Percentiles rank a stretch among this genome's conserved stretches.
Conservation (phyloP, 2,113 vertebrate genomes). For the Epinephelus moara region DNA sequence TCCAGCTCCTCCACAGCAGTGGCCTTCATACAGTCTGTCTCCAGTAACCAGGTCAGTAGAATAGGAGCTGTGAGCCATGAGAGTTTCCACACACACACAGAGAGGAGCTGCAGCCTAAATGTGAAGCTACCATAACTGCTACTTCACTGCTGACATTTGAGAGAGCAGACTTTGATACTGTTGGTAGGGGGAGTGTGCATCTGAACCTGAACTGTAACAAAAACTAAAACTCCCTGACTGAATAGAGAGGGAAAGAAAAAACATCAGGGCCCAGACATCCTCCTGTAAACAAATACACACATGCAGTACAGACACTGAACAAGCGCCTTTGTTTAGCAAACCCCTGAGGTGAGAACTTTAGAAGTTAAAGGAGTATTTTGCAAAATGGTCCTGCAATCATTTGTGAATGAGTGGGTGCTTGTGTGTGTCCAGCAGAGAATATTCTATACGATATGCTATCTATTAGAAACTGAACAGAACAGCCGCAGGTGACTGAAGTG, state of each 20-base stretch:
- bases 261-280: too few species aligned
- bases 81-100: slow-evolving; percentile 27
- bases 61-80: slow-evolving; percentile 13
- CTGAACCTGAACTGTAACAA: neutral
- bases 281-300: slow-evolving; percentile 16
- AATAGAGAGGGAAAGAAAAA: neutral
- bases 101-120: slow-evolving; percentile 7
- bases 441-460: neutral
- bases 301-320: neutral
- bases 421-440: neutral
- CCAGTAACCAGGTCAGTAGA: slow-evolving; percentile 39
- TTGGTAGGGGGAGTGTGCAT: neutral
- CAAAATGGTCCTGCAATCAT: slow-evolving; percentile 16
- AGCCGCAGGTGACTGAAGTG: too few species aligned
- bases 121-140: slow-evolving; percentile 15
- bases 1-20: neutral
- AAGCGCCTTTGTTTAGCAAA: slow-evolving; percentile 24
- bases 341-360: slow-evolving; percentile 45
- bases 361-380: neutral
- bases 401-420: neutral
- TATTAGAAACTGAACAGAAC: neutral
- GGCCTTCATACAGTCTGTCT: neutral
- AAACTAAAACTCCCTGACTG: neutral
- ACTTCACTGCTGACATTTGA: slow-evolving; percentile 17
- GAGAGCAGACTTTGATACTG: slow-evolving; percentile 12